Conservation (phyloP, 64 coral and sea anemone genomes). For the Actinia tenebrosa region DNA sequence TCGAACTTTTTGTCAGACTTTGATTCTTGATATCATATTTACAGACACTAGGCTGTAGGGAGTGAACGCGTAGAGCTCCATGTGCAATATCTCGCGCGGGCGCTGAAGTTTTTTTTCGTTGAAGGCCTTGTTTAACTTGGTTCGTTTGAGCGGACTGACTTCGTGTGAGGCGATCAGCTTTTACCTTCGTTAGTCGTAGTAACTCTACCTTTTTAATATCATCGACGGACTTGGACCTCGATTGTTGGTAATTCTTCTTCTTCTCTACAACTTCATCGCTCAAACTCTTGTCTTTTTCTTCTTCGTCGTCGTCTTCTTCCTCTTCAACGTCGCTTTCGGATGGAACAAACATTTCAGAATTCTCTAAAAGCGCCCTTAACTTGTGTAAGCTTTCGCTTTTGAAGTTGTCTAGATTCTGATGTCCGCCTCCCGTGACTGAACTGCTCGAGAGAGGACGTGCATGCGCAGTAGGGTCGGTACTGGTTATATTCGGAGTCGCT, state of each 20-base stretch:
- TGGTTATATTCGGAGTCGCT: background rate
- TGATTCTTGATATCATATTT: background rate
- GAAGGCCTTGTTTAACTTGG: background rate
- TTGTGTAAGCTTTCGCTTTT: background rate
- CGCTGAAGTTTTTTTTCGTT: background rate
- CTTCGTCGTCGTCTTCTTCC: too few species aligned
- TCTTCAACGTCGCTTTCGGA: background rate
- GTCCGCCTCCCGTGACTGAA: background rate
- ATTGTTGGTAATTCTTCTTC: background rate
- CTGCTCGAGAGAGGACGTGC: background rate
- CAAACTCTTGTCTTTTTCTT: background rate
- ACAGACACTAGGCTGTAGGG: background rate
- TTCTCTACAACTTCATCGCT: background rate
- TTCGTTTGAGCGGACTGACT: background rate
- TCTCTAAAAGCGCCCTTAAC: constrained; percentile 5
- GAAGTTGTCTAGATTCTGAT: background rate
- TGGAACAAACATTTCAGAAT: constrained; percentile 27
- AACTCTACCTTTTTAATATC: background rate
- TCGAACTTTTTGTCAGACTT: background rate
- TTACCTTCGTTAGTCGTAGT: background rate
- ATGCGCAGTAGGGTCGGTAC: background rate
- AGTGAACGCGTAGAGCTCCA: background rate
- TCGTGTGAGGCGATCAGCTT: background rate
- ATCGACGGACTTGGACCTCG: background rate
- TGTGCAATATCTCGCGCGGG: background rate